Conservation (phyloP, 2,888 invertebrate genomes). For the Magallana nippona region DNA sequence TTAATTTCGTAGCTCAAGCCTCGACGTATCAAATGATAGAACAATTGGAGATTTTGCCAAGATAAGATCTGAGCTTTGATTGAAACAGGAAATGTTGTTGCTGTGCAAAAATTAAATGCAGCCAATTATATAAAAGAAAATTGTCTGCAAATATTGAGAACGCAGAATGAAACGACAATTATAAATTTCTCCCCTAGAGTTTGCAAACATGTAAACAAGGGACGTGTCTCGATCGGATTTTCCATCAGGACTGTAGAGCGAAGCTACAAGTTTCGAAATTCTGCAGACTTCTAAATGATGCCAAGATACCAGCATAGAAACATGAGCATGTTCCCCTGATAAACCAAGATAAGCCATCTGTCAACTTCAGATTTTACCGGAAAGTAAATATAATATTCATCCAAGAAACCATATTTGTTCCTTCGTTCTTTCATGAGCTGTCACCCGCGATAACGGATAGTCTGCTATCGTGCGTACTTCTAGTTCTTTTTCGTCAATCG, state of each 20-base stretch:
- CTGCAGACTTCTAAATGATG: background rate
- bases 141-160: slow-evolving; percentile 1
- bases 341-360: slow-evolving; percentile 28
- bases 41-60: slow-evolving; percentile 25
- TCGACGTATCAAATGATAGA: slow-evolving; percentile 1
- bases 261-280: background rate
- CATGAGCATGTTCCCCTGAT: slow-evolving; percentile 26
- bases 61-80: slow-evolving; percentile 29
- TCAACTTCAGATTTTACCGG: slow-evolving; percentile 33
- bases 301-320: slow-evolving; percentile 21
- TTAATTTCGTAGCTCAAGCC: slow-evolving; percentile 6
- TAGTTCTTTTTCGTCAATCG: slow-evolving; percentile 19
- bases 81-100: slow-evolving; percentile 17
- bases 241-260: no score
- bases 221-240: background rate
- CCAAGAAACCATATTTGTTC: slow-evolving; percentile 33
- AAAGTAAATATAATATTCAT: slow-evolving; percentile 33
- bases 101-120: slow-evolving; percentile 15
- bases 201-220: background rate
- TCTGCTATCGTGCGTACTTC: slow-evolving; percentile 3
- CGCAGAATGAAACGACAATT: background rate
- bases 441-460: slow-evolving; percentile 26
- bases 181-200: background rate
- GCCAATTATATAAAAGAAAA: slow-evolving; percentile 17
- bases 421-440: slow-evolving; percentile 21